Base-by-base conservation (phyloP, 1,140 invertebrate species). In the Lasioglossum albipes region DNA sequence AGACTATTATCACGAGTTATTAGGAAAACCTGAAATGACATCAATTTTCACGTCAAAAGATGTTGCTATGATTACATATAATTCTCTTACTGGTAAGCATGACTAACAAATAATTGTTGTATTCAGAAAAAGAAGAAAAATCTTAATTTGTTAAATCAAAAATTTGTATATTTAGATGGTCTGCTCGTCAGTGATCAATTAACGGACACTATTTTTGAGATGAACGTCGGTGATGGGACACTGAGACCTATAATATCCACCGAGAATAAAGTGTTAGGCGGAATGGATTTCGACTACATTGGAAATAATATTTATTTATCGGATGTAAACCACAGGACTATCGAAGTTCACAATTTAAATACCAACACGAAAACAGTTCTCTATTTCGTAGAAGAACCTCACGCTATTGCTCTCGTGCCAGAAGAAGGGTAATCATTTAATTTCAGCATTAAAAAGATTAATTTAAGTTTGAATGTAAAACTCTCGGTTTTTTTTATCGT, bases 231-330 rank as follows among this genome's bases (percentile, higher is more conserved):
- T 0, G 91, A 88, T 0, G 91, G 91, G 0, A 45, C 89, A 6
- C 86, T 93, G 2, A 84, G 90, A 9, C 49, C 89, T 4, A 81
- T 96, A 2, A 62, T 94, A 0, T 85, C 91, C 22, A 82, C 93
- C 2, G 93, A 94, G 5, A 82, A 96, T 49, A 93, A 94, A 5
- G 92, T 94, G 36, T 89, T 96, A 0, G 93, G 93, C 13, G 94
- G 95, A 13, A 94, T 97, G 93, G 94, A 94, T 83, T 96, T 95
- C 87, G 96, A 97, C 91, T 92, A 95, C 81, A 89, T 95, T 20
- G 94, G 95, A 0, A 95, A 96, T 57, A 95, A 95, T 81, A 89
- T 97, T 0, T 97, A 96, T 86, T 95, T 95, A 87, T 91, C 95
- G 80, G 95, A 97, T 84, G 87, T 88, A 0, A 92, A 94, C 2